Conservation (phyloP, 2,797 vertebrate genomes). For the Karalla daura region DNA sequence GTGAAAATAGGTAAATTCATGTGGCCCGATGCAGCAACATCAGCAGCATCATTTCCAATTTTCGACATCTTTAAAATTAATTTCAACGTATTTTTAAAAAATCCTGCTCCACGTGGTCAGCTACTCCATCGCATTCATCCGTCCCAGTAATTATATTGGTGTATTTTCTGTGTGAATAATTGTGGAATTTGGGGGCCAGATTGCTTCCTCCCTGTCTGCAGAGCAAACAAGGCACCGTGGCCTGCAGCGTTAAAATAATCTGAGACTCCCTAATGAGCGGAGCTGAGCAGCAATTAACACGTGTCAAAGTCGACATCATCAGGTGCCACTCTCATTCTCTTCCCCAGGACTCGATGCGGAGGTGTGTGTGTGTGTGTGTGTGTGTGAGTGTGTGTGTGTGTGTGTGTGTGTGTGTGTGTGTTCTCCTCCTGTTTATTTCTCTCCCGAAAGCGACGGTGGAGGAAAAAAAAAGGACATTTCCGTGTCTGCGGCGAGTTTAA, state of each 20-base stretch:
- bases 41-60: neutral
- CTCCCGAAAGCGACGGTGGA: conserved; percentile 83
- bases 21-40: neutral
- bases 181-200: conserved; percentile 42
- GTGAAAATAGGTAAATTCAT: neutral
- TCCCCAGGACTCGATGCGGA: conserved; percentile 88
- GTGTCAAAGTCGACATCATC: conserved; percentile 97
- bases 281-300: conserved; percentile 96
- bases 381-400: too few relatives aligned
- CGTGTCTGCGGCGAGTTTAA: conserved; percentile 79
- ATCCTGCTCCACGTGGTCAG: too few relatives aligned
- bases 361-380: too few relatives aligned
- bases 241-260: conserved; percentile 91
- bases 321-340: conserved; percentile 96
- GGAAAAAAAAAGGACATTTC: conserved; percentile 5
- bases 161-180: too few relatives aligned
- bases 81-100: neutral
- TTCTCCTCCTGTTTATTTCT: conserved; percentile 56
- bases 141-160: too few relatives aligned
- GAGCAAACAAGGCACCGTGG: conserved; percentile 83
- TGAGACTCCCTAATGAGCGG: conserved; percentile 96
- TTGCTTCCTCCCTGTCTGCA: conserved; percentile 79
- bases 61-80: neutral
- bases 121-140: too few relatives aligned
- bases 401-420: too few relatives aligned